These are phyloP conservation scores for Melipona beecheii DNA, from an alignment of 2,888 invertebrate genomes.

Conservation along the genomic window DNA sequence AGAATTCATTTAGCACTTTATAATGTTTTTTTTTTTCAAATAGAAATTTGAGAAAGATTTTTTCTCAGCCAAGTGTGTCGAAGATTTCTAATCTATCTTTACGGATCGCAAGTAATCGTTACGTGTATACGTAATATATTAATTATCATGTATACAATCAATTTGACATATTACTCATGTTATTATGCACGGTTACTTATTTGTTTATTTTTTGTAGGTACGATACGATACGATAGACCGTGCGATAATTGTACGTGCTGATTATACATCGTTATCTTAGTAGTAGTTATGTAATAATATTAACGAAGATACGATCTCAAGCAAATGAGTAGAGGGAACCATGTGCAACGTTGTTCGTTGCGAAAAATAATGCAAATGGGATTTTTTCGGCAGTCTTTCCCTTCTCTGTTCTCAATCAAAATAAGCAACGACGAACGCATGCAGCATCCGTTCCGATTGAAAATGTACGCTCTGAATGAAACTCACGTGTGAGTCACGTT, in stretches of 20 bases:
- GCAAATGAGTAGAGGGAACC: constrained; percentile 4
- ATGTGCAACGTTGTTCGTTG: constrained; percentile 28
- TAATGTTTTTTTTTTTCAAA: neutral
- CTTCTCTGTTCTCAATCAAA: constrained; percentile 19
- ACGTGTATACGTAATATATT: neutral
- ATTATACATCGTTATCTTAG: constrained; percentile 28
- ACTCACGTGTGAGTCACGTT: constrained; percentile 42
- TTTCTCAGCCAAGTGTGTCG: neutral
- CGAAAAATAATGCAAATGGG: constrained; percentile 38
- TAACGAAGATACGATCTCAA: constrained; percentile 17
- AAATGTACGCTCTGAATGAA: constrained; percentile 12
- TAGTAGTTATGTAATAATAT: constrained; percentile 50
- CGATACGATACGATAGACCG: neutral
- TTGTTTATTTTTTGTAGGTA: constrained; percentile 14
- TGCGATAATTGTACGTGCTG: neutral
- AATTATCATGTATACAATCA: neutral
- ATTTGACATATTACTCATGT: neutral
- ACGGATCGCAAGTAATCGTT: neutral
- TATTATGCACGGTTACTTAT: neutral
- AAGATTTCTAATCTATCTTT: neutral
- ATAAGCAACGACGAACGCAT: constrained; percentile 40
- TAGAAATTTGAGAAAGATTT: neutral
- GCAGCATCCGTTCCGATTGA: constrained; percentile 26
- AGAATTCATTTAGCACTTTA: neutral
- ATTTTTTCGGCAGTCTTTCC: constrained; percentile 1